Conservation (phyloP, 2,888 invertebrate species). For the Ennomos fuscantarius region DNA sequence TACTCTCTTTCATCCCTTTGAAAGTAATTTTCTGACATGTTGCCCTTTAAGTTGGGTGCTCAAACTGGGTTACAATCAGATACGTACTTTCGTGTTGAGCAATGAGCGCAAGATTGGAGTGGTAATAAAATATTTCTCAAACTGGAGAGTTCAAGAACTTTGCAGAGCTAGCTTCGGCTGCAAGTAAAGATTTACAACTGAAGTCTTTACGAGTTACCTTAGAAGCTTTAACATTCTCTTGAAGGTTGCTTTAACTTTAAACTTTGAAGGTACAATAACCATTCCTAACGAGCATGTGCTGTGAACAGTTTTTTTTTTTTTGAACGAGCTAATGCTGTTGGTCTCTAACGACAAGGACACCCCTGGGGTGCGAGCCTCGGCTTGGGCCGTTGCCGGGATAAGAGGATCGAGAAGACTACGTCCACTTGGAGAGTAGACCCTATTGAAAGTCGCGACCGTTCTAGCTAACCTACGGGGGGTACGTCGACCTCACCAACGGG, state of each 20-base stretch:
- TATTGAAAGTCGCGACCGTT: no score
- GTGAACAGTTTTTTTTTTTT: no score
- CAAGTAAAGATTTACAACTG: constrained; percentile 21
- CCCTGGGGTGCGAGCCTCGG: no score
- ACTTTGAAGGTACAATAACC: background rate
- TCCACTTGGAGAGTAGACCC: no score
- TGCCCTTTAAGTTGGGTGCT: constrained; percentile 48
- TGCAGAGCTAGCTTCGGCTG: constrained; percentile 16
- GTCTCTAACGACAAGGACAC: no score
- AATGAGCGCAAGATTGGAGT: constrained; percentile 32
- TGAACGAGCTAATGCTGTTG: no score
- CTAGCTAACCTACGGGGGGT: no score
- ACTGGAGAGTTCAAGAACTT: constrained; percentile 14
- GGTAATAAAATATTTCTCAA: constrained; percentile 28
- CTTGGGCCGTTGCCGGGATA: no score
- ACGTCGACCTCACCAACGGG: no score
- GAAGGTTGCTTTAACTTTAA: background rate
- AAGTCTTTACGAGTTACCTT: constrained; percentile 18
- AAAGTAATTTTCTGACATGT: constrained; percentile 61
- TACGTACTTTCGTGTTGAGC: constrained; percentile 4
- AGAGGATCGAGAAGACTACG: no score
- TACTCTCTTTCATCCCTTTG: constrained; percentile 67
- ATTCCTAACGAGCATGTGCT: background rate
- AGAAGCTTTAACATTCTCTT: background rate
- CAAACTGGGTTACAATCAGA: constrained; percentile 30